Conservation (phyloP, 1,140 invertebrate genomes). For the Drosophila nigrodunni region DNA sequence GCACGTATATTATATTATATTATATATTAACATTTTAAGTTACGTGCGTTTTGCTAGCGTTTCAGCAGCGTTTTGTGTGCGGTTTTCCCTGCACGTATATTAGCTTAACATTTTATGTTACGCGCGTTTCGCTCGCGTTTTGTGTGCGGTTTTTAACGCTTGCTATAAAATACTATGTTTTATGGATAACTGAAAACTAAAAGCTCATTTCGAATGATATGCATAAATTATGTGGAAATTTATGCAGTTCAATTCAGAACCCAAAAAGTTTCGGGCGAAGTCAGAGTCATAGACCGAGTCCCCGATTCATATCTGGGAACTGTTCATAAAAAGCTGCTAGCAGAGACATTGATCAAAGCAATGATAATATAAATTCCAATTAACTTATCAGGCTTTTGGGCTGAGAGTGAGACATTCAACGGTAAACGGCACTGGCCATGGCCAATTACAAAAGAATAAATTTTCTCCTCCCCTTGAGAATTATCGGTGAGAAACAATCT, state of each 20-base stretch:
- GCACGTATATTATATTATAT: no score
- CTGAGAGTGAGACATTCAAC: constrained; percentile 70
- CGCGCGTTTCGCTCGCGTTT: no score
- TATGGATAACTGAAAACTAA: constrained; percentile 24
- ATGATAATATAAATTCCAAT: constrained; percentile 82
- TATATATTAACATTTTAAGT: no score
- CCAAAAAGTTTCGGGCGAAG: constrained; percentile 10
- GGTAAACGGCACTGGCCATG: constrained; percentile 69
- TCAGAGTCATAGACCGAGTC: constrained; percentile 3
- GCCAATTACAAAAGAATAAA: constrained; percentile 72
- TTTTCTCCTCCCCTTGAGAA: constrained; percentile 33
- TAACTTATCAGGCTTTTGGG: constrained; percentile 55
- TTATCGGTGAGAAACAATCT: constrained; percentile 80
- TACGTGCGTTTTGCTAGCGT: no score
- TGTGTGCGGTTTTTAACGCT: not conserved
- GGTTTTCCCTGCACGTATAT: not conserved
- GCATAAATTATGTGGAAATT: constrained; percentile 71
- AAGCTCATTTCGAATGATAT: constrained; percentile 60
- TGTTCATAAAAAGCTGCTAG: not conserved
- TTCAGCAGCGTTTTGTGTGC: constrained; percentile 2
- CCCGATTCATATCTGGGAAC: constrained; percentile 52
- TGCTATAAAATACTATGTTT: no score
- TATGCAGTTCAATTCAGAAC: constrained; percentile 44
- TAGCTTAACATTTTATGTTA: no score
- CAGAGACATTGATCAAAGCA: constrained; percentile 70